Base-by-base conservation (phyloP, 2,888 invertebrate genomes). In the Galerucella pusilla region DNA sequence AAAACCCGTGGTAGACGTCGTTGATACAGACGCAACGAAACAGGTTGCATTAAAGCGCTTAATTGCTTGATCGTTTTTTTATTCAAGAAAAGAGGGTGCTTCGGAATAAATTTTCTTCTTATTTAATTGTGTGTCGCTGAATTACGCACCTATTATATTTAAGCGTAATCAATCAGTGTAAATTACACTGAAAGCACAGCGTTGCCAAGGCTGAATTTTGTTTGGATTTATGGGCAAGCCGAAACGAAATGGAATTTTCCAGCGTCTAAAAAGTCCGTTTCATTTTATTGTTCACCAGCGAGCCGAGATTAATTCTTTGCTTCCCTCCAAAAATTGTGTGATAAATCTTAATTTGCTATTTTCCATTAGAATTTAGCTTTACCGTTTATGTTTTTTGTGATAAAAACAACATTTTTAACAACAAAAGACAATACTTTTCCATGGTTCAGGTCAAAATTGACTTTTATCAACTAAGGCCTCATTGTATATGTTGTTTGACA, bases 101-200 rank as follows among this genome's bases (percentile, higher is more conserved):
- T 49, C 4, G 49, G 12, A 14, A 49, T 52, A 14, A 52, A 6
- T 14, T 52, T n/a, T 7, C 52, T 14, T n/a, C 2, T 52, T 52
- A 5, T 6, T n/a, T n/a, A 49, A 14, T 49, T 49, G 4, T 52
- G 14, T 49, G 4, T 49, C 49, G 3, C 11, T 14, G 49, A 49
- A 49, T 14, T 42, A 42, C 35, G 35, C 35, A 9, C 35, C 35
- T 7, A 42, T 42, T 42, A 49, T 49, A 49, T 14, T 49, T 25
- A 25, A 59, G 16, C 59, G 20, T 28, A 25, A 60, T 60, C 60
- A 28, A 60, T 28, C 25, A 60, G 60, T 60, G 60, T 10, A 60
- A 60, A 60, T 60, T 60, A 60, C 25, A 60, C 25, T 60, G 28
- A 20, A 28, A 60, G 60, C 60, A 60, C 60, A 60, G 11, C 60